These are phyloP conservation scores for Karalla daura DNA, from an alignment of 2,797 vertebrate species.

Conservation along the genomic window DNA sequence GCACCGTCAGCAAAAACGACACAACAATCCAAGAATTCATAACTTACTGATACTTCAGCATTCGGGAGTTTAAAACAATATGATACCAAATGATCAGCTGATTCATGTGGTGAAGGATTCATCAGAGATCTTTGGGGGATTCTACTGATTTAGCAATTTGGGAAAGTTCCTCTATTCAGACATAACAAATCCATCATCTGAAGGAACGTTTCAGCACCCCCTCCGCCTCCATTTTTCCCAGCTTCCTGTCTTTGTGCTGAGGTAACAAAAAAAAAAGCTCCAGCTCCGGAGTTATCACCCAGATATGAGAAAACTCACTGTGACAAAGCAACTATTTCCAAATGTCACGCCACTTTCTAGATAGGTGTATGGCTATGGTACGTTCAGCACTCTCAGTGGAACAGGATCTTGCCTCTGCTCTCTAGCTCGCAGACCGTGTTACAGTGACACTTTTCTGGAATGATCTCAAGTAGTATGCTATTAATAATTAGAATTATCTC, in stretches of 20 bases:
- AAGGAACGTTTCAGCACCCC: neutral
- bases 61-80: neutral
- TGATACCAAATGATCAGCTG: neutral
- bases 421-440: neutral
- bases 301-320: neutral
- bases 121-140: neutral
- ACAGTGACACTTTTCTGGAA: neutral
- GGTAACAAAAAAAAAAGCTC: neutral
- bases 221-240: neutral
- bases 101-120: neutral
- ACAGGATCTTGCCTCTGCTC: constrained; percentile 2
- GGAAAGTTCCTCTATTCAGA: neutral
- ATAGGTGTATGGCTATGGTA: too few relatives aligned
- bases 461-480: neutral
- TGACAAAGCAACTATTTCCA: neutral
- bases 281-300: neutral
- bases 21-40: too few relatives aligned
- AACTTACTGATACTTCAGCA: neutral
- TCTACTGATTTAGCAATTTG: too few relatives aligned
- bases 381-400: too few relatives aligned
- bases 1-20: neutral
- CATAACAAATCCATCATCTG: neutral
- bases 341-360: neutral
- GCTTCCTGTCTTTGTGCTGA: neutral
- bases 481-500: too few relatives aligned